Evolutionary conservation across 2,888 invertebrate genomes (phyloP).

Genomic region (Drosophila emarginata): DNA sequence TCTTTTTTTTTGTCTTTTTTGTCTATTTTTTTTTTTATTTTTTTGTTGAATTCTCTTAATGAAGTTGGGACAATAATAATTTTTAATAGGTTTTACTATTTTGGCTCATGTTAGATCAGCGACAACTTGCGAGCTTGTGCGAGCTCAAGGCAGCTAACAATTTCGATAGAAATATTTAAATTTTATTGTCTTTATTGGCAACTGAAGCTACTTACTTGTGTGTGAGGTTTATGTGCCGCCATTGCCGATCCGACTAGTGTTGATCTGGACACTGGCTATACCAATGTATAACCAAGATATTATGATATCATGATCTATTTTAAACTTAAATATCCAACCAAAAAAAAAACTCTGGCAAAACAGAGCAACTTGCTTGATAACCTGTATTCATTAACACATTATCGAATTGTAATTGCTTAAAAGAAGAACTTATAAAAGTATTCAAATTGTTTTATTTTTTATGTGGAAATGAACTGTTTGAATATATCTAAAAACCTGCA

Average conservation of each 20-base stretch:
- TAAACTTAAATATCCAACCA: constrained; percentile 21
- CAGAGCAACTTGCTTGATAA: constrained; percentile 38
- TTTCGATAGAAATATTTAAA: constrained; percentile 58
- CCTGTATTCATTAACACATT: constrained; percentile 51
- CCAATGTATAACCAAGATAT: constrained; percentile 34
- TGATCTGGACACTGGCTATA: constrained; percentile 58
- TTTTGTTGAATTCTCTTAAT: constrained; percentile 46
- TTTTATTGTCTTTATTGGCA: constrained; percentile 60
- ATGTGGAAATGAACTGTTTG: neutral
- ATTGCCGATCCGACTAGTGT: constrained; percentile 14
- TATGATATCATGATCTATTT: constrained; percentile 71
- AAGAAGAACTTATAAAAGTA: neutral
- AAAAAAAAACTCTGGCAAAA: too few relatives aligned
- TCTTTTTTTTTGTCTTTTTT: constrained; percentile 1
- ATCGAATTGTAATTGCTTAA: constrained; percentile 40
- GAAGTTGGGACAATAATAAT: constrained; percentile 70
- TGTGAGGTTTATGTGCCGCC: constrained; percentile 31
- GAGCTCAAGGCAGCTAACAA: constrained; percentile 28
- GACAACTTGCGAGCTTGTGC: neutral
- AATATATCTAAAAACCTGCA: neutral
- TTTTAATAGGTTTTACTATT: constrained; percentile 68
- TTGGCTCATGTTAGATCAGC: constrained; percentile 40
- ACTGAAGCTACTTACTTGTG: constrained; percentile 57
- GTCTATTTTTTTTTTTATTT: neutral
- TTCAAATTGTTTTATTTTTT: too few relatives aligned